These are phyloP conservation scores for Antennarius maculatus DNA, from an alignment of 2,797 vertebrate species.

Conservation along the genomic window DNA sequence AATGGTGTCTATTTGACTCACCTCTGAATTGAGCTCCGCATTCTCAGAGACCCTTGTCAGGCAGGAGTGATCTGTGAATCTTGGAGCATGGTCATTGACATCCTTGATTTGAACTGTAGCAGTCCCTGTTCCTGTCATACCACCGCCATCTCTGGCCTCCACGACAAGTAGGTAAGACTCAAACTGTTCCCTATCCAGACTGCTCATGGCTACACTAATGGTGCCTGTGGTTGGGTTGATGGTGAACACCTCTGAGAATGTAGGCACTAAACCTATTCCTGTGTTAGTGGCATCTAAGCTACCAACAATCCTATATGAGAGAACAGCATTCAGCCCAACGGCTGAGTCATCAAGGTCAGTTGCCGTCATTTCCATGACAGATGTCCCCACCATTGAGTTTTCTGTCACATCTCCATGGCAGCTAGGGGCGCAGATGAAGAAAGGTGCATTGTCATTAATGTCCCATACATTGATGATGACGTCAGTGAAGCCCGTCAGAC, in stretches of 20 bases:
- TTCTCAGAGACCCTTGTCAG: constrained; percentile 82
- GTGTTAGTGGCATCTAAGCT: constrained; percentile 72
- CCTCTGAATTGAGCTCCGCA: constrained; percentile 80
- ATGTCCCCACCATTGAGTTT: constrained; percentile 83
- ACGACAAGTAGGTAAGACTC: constrained; percentile 85
- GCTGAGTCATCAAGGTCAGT: constrained; percentile 87
- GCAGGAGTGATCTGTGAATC: constrained; percentile 83
- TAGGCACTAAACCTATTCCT: constrained; percentile 51
- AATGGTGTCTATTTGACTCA: constrained; percentile 45
- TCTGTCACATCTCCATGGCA: constrained; percentile 87
- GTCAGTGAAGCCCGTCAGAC: constrained; percentile 91
- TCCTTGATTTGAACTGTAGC: constrained; percentile 87
- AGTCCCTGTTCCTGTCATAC: constrained; percentile 87
- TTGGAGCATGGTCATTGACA: constrained; percentile 86
- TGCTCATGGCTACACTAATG: constrained; percentile 79
- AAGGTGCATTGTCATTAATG: constrained; percentile 89
- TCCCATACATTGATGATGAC: constrained; percentile 92
- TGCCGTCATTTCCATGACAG: constrained; percentile 90
- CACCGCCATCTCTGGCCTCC: constrained; percentile 90
- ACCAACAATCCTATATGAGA: constrained; percentile 86
- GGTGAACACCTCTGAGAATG: constrained; percentile 82
- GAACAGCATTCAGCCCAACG: constrained; percentile 87
- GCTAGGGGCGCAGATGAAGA: constrained; percentile 85
- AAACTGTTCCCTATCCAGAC: constrained; percentile 86
- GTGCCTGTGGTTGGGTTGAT: constrained; percentile 86